Evolutionary conservation across 2,888 invertebrate genomes (phyloP), one percentile per base, ranked within the genome.

Genomic region (Entomobrya proxima): DNA sequence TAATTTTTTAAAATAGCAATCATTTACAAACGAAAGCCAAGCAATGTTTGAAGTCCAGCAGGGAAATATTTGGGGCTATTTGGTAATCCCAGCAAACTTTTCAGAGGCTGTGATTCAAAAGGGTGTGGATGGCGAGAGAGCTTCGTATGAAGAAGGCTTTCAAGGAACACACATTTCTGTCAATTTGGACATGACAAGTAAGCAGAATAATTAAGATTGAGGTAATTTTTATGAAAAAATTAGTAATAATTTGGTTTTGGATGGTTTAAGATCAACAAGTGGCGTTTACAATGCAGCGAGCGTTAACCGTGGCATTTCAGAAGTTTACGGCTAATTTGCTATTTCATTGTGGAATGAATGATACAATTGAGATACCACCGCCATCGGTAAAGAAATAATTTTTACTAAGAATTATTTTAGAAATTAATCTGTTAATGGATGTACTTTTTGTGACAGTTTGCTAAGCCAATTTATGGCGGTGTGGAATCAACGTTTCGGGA

Each of bases 121-220:
- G 89, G 94, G 96, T 35, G 92, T 96, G 88, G 96, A 95, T 90
- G 35, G 27, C 15, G 30, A 1, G 15, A 4, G 18, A n/a, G 4
- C 37, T 0, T 95, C 96, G 0, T 97, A 97, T 91, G 95, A 96
- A 86, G 97, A 97, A 90, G 97, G 96, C 0, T 94, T 97, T 79
- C 95, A 96, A 89, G 96, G 96, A 88, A 97, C 97, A 69, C 97
- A 97, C 91, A 95, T 97, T 86, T 94, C 96, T 91, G 96, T 97
- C 77, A 96, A 96, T 96, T 94, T 97, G 85, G 98, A 98, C 92
- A 96, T 97, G 96, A 96, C 97, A 90, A 98, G 96, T 97, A 91
- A 93, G 94, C n/a, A n/a, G n/a, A n/a, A n/a, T n/a, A n/a, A n/a
- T n/a, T n/a, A n/a, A 30, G 1, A 13, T 1, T 58, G 13, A 3